Evolutionary conservation across 2,113 vertebrate genomes (phyloP).

Genomic region (Rhinogobius similis): DNA sequence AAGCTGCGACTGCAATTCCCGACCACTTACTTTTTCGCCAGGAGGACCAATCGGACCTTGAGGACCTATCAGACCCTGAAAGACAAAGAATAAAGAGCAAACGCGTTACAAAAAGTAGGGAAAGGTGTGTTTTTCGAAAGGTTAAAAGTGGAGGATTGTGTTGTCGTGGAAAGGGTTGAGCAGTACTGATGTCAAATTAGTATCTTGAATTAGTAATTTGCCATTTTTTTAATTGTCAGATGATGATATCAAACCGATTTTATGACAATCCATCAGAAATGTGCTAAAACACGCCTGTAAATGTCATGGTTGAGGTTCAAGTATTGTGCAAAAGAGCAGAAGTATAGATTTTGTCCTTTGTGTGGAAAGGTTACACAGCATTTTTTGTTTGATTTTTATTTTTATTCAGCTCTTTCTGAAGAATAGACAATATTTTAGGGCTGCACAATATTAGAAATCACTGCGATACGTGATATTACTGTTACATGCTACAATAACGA

Average conservation of each 20-base stretch:
- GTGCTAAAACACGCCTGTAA: too few species aligned
- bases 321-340: neutral
- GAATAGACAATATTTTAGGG: too few species aligned
- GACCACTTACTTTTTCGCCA: slow-evolving; percentile 93
- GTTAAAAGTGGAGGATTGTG: neutral
- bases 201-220: neutral
- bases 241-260: neutral
- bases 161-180: neutral
- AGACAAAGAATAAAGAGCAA: slow-evolving; percentile 35
- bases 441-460: too few species aligned
- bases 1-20: neutral
- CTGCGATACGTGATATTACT: too few species aligned
- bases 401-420: too few species aligned
- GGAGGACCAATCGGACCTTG: slow-evolving; percentile 97
- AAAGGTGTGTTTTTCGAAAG: neutral
- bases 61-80: slow-evolving; percentile 93
- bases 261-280: neutral
- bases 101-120: slow-evolving; percentile 7
- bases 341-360: too few species aligned
- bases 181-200: neutral
- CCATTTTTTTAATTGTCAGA: neutral
- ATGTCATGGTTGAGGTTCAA: too few species aligned
- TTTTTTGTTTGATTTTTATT: too few species aligned
- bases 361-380: too few species aligned
- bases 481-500: too few species aligned